Percentiles rank a stretch among this genome's conserved stretches.
Conservation (phyloP, 2,113 vertebrate species). For the Rousettus leschenaultii region DNA sequence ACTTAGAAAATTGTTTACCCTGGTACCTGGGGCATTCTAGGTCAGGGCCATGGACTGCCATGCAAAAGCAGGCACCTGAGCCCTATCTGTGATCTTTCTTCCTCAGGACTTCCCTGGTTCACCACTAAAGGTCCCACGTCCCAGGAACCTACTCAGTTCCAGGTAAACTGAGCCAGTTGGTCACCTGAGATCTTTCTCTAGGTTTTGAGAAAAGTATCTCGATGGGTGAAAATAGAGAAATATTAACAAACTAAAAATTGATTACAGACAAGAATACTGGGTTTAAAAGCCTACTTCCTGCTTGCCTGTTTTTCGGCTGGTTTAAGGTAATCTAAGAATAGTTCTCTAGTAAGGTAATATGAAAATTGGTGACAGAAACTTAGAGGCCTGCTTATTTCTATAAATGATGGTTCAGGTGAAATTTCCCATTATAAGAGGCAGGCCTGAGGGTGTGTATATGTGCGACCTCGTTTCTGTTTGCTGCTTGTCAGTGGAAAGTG, state of each 20-base stretch:
- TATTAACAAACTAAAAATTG: background rate
- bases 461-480: background rate
- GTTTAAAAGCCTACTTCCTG: background rate
- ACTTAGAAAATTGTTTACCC: background rate
- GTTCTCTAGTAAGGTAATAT: background rate
- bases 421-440: background rate
- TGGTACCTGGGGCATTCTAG: background rate
- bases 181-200: background rate
- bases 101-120: background rate
- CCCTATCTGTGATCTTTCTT: background rate
- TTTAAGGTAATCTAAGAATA: background rate
- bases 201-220: constrained; percentile 2
- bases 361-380: background rate
- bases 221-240: constrained; percentile 3
- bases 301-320: background rate
- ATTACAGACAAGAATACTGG: background rate
- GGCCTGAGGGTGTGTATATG: background rate
- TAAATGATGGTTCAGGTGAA: background rate
- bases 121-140: background rate
- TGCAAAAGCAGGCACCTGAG: background rate
- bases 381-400: background rate
- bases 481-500: background rate
- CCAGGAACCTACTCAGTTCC: background rate
- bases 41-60: background rate
- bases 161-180: background rate